Conservation (phyloP, 2,888 invertebrate genomes). For the Malthinus seriepunctatus region DNA sequence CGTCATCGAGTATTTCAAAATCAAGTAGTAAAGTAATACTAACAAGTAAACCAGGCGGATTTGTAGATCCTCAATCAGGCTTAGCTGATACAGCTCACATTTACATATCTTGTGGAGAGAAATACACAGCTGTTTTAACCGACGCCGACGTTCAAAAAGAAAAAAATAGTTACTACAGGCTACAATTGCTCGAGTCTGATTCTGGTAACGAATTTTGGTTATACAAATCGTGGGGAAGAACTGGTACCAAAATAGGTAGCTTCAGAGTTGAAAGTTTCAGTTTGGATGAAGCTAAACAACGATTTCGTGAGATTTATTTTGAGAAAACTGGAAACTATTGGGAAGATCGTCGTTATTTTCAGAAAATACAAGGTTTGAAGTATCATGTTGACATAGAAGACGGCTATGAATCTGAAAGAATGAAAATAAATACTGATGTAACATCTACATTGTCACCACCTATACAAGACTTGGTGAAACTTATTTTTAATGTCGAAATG, state of each 20-base stretch:
- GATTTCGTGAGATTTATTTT: constrained; percentile 61
- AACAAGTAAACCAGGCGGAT: constrained; percentile 78
- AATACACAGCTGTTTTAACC: constrained; percentile 81
- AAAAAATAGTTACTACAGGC: constrained; percentile 93
- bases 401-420: constrained; percentile 55
- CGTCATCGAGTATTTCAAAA: constrained; percentile 40
- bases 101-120: constrained; percentile 60
- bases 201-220: constrained; percentile 59
- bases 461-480: constrained; percentile 80
- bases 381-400: constrained; percentile 91
- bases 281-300: constrained; percentile 60
- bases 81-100: constrained; percentile 81
- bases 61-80: constrained; percentile 91
- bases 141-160: constrained; percentile 83
- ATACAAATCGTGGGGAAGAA: constrained; percentile 84
- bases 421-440: constrained; percentile 52
- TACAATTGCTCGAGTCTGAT: constrained; percentile 82
- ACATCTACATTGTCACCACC: constrained; percentile 72
- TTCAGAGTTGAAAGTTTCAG: constrained; percentile 62
- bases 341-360: constrained; percentile 66
- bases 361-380: constrained; percentile 71
- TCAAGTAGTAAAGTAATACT: constrained; percentile 63
- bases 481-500: constrained; percentile 86
- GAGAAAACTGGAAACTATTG: constrained; percentile 88
- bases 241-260: constrained; percentile 92